Conservation (phyloP, 2,888 invertebrate genomes). For the Leucophora obtusa region DNA sequence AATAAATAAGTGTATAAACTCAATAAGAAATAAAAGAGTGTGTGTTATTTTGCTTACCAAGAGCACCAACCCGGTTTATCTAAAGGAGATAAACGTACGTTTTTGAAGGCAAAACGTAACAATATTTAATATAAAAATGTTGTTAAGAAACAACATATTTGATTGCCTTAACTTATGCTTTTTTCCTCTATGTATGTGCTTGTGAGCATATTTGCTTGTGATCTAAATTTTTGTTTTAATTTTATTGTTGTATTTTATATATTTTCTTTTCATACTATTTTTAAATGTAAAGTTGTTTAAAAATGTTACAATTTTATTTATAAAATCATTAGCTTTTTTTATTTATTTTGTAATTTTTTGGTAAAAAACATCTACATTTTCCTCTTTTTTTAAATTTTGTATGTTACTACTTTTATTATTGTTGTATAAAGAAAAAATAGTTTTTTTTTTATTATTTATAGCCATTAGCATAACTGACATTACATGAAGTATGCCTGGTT, state of each 20-base stretch:
- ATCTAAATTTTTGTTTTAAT: conserved; percentile 2
- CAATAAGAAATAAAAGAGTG: too few relatives aligned
- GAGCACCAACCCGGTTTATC: too few relatives aligned
- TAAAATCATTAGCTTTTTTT: conserved; percentile 26
- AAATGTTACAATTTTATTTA: conserved; percentile 36
- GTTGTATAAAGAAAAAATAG: neutral
- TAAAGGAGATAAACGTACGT: too few relatives aligned
- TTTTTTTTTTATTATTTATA: conserved; percentile 28
- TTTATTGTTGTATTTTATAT: neutral
- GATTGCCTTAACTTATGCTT: too few relatives aligned
- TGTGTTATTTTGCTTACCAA: too few relatives aligned
- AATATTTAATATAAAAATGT: too few relatives aligned
- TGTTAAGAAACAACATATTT: too few relatives aligned
- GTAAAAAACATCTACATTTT: conserved; percentile 6
- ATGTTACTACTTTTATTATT: neutral
- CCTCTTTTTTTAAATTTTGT: neutral
- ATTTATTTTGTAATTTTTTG: neutral
- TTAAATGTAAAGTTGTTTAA: neutral
- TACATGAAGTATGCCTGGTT: conserved; percentile 23
- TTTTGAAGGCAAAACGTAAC: too few relatives aligned
- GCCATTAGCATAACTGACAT: conserved; percentile 22
- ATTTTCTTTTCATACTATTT: neutral
- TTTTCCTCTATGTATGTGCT: neutral
- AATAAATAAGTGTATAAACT: too few relatives aligned
- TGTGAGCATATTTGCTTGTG: conserved; percentile 14